Conservation (phyloP, 2,797 vertebrate species). For the Ambastaia sidthimunki region DNA sequence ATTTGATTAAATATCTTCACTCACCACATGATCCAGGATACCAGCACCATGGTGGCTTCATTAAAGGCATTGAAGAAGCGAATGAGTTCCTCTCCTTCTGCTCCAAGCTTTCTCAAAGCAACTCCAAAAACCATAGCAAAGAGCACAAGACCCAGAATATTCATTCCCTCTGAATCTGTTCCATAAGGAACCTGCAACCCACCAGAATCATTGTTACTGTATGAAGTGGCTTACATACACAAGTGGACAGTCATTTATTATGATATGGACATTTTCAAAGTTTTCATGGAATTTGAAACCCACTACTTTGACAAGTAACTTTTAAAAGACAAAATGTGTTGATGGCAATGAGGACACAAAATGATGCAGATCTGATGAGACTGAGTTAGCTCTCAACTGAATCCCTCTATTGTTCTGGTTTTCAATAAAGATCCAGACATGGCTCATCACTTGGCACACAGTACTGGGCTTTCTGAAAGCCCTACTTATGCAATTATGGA, state of each 20-base stretch:
- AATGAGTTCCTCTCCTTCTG: conserved; percentile 94
- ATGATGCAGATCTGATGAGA: conserved; percentile 38
- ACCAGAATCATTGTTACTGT: conserved; percentile 34
- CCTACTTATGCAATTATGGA: conserved; percentile 30
- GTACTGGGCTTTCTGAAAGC: conserved; percentile 23
- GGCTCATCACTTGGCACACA: conserved; percentile 32
- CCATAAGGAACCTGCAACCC: conserved; percentile 84
- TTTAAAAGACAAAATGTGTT: conserved; percentile 24
- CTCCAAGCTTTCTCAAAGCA: conserved; percentile 91
- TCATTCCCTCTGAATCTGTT: conserved; percentile 92
- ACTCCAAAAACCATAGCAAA: conserved; percentile 95
- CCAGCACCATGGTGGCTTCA: conserved; percentile 97
- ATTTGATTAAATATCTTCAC: conserved; percentile 57
- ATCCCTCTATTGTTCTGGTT: conserved; percentile 40
- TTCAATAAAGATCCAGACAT: conserved; percentile 23
- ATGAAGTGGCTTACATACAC: not conserved
- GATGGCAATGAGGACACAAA: not conserved
- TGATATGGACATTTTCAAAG: not conserved
- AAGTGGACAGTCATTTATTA: not conserved
- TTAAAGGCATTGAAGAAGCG: conserved; percentile 97
- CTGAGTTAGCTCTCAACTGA: conserved; percentile 24
- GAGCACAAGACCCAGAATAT: conserved; percentile 94
- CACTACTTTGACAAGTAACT: not conserved
- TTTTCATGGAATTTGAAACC: not conserved
- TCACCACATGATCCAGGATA: conserved; percentile 99